Evolutionary conservation across 2,113 vertebrate species (phyloP).

Genomic region (Heloderma charlesbogerti): DNA sequence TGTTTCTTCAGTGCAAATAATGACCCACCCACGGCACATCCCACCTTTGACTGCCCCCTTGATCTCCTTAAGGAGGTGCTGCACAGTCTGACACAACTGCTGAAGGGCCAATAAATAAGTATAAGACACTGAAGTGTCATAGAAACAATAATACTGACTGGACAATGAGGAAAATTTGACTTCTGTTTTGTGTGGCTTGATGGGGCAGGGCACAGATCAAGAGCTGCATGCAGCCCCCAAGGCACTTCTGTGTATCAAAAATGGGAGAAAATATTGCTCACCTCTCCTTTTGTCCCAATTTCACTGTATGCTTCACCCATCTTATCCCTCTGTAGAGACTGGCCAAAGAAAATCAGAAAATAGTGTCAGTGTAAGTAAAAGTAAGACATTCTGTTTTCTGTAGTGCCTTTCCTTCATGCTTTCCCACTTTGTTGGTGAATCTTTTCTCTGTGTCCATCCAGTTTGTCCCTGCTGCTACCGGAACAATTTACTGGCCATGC

Average conservation of each 20-base stretch:
- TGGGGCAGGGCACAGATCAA: background rate
- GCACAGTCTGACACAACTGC: background rate
- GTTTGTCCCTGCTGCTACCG: background rate
- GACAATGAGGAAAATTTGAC: too few species aligned
- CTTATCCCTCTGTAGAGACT: conserved; percentile 81
- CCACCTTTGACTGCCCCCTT: background rate
- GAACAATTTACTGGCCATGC: background rate
- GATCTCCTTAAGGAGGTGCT: background rate
- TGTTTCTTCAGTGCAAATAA: background rate
- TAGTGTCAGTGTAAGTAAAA: background rate
- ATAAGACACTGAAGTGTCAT: background rate
- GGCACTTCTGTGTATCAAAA: background rate
- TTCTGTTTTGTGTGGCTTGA: background rate
- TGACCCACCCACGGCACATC: too few species aligned
- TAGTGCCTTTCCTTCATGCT: too few species aligned
- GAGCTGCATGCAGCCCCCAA: background rate
- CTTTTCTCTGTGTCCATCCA: background rate
- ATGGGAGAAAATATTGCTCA: conserved; percentile 50
- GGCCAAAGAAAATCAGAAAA: background rate
- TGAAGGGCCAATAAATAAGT: background rate
- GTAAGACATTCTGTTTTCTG: background rate
- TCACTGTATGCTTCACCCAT: conserved; percentile 83
- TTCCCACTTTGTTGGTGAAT: background rate
- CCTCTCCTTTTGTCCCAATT: conserved; percentile 79
- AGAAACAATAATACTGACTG: background rate